These are phyloP conservation scores for Leguminivora glycinivorella DNA, from an alignment of 1,140 invertebrate species.

Conservation along the genomic window DNA sequence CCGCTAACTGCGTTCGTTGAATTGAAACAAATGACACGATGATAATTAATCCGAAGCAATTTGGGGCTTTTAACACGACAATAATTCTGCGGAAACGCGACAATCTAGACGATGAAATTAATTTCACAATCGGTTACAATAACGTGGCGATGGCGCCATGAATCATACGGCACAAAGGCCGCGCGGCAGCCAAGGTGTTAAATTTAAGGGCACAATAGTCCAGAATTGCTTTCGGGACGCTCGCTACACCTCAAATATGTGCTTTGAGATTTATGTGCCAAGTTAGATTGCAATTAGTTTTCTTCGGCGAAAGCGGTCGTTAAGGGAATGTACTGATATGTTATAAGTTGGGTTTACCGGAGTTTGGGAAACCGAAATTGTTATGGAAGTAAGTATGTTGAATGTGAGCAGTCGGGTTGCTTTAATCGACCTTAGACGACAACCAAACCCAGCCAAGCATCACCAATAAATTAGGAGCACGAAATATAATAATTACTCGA, in stretches of 20 bases:
- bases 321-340: slow-evolving; percentile 20
- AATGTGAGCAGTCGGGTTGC: background rate
- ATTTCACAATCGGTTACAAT: slow-evolving; percentile 61
- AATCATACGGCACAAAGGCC: slow-evolving; percentile 57
- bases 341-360: slow-evolving; percentile 22
- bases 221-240: slow-evolving; percentile 36
- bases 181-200: slow-evolving; percentile 56
- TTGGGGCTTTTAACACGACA: slow-evolving; percentile 37
- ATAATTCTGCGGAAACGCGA: slow-evolving; percentile 37
- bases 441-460: background rate
- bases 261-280: slow-evolving; percentile 58
- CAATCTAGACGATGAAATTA: slow-evolving; percentile 50
- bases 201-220: slow-evolving; percentile 55
- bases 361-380: slow-evolving; percentile 22
- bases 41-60: slow-evolving; percentile 44
- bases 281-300: slow-evolving; percentile 69
- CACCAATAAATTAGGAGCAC: background rate
- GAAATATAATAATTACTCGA: no score
- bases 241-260: slow-evolving; percentile 42
- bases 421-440: background rate
- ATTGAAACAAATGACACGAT: slow-evolving; percentile 38
- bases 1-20: slow-evolving; percentile 14
- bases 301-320: slow-evolving; percentile 41
- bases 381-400: slow-evolving; percentile 14
- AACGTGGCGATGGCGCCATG: slow-evolving; percentile 50